Base-by-base conservation (phyloP, 2,113 vertebrate species). In the Apaloderma vittatum region DNA sequence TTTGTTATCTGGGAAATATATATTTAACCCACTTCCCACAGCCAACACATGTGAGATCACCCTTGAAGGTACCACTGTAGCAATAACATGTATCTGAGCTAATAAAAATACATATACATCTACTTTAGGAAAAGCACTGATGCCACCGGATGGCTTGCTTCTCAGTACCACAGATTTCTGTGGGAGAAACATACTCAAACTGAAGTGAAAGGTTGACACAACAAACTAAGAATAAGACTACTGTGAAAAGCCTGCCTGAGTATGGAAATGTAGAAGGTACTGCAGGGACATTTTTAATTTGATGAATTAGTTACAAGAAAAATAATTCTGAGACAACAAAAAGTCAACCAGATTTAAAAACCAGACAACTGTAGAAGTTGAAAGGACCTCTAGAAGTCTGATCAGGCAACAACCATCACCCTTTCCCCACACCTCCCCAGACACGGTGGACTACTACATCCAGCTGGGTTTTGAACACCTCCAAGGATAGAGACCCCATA, bases 321-420 rank as follows among this genome's bases (percentile, higher is more conserved):
- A 93, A 55, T 34, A 52, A 75, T 62, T 89, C 6, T 70, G 48
- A 94, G 29, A 58, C 29, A 90, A 66, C 24, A 81, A 36, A 11
- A 91, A 55, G 77, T 16, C 16, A 73, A 65, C 3, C 3, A 74
- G 54, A 91, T 18, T 82, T 81, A 26, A 68, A 91, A 57, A 72
- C 8, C 11, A 65, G 74, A 82, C 24, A 27, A 4, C 30, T 1
- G 2, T 0, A 70, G 21, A 68, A 21, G 30, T 0, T 81, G 34
- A 90, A 81, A 81, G 27, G n/a, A 74, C 6, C 26, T 81, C 61
- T 34, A 21, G 13, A 77, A 66, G 15, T 45, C 2, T 74, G 15
- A 8, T 27, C 20, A 2, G 3, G 22, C 6, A 36, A 71, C 27
- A 74, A 9, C 1, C 40, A 80, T 3, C 0, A 0, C 11, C 10